A percentile compares a stretch with the other conserved stretches of the same genome.
Evolutionary conservation across 2,888 invertebrate genomes (phyloP).

Genomic region (Calliphora vomitoria): DNA sequence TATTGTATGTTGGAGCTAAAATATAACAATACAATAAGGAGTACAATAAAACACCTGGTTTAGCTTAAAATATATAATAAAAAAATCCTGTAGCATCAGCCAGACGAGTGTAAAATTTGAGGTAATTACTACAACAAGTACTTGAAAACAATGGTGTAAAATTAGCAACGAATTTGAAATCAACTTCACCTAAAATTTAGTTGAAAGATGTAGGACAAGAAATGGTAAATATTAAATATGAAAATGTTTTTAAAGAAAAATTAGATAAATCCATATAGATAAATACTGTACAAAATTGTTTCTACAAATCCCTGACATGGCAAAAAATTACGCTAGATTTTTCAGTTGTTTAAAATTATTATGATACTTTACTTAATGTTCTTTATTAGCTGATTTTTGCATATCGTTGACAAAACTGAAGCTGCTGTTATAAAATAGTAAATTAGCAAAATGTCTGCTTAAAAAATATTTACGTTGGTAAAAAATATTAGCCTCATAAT

Average conservation of each 20-base stretch:
- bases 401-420: not conserved
- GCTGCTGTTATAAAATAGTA: too few relatives aligned
- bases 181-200: not conserved
- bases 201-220: not conserved
- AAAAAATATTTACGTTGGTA: not conserved
- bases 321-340: not conserved
- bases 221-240: too few relatives aligned
- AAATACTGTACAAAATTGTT: too few relatives aligned
- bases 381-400: not conserved
- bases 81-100: not conserved
- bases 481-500: slow-evolving; percentile 13
- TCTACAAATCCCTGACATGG: not conserved
- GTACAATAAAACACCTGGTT: slow-evolving; percentile 57
- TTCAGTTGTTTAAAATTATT: too few relatives aligned
- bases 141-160: too few relatives aligned
- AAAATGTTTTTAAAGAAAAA: too few relatives aligned
- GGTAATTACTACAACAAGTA: slow-evolving; percentile 57
- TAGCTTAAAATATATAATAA: slow-evolving; percentile 9
- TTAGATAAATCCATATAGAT: too few relatives aligned
- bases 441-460: too few relatives aligned
- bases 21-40: slow-evolving; percentile 27
- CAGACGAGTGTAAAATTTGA: slow-evolving; percentile 42
- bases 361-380: too few relatives aligned
- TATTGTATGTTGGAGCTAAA: slow-evolving; percentile 1
- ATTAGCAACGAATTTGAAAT: not conserved